These are phyloP conservation scores for Chaetodon auriga DNA, from an alignment of 2,113 vertebrate species.

Conservation along the genomic window DNA sequence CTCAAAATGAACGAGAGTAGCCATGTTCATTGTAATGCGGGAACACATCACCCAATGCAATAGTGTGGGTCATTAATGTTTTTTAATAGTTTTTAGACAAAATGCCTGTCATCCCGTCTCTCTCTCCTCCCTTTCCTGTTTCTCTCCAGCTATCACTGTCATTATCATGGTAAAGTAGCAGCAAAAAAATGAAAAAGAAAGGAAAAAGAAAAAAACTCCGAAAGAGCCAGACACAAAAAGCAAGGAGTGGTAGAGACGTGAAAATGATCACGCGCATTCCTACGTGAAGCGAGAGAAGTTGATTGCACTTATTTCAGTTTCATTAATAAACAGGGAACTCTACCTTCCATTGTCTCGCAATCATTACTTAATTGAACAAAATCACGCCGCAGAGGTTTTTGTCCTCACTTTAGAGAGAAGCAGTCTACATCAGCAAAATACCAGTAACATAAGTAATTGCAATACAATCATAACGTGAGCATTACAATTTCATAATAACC, in stretches of 20 bases:
- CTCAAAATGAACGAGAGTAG: background rate
- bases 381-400: background rate
- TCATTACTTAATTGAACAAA: background rate
- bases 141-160: too few species aligned
- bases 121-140: too few species aligned
- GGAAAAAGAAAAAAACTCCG: background rate
- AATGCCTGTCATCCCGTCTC: too few species aligned
- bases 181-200: background rate
- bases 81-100: too few species aligned
- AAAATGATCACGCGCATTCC: background rate
- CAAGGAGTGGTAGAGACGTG: background rate
- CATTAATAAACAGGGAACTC: background rate
- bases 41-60: background rate
- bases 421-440: background rate
- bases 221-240: background rate
- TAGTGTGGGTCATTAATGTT: too few species aligned
- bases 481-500: slow-evolving; percentile 28
- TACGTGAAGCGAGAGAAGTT: background rate
- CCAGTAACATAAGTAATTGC: slow-evolving; percentile 13
- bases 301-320: background rate
- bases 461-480: background rate
- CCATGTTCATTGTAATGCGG: background rate
- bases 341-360: background rate
- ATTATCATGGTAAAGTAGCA: too few species aligned
- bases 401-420: background rate